Conservation (phyloP, 1,140 invertebrate species). For the Episyrphus balteatus region DNA sequence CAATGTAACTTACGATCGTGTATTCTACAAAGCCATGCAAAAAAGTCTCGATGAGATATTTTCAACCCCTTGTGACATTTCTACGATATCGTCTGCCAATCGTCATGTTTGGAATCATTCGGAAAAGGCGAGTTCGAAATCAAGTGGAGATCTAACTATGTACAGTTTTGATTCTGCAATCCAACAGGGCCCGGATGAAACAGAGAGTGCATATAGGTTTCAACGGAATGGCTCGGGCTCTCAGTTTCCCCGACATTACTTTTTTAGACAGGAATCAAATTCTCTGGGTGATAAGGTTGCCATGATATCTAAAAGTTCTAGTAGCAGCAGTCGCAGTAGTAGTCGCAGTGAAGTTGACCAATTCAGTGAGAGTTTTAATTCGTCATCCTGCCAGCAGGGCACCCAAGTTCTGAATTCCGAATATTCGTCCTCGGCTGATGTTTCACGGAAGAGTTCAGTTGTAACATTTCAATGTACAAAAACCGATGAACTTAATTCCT, state of each 20-base stretch:
- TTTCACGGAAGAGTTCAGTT: slow-evolving; percentile 6
- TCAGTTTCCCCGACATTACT: slow-evolving; percentile 30
- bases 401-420: slow-evolving; percentile 9
- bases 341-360: neutral
- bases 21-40: slow-evolving; percentile 22
- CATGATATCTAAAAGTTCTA: neutral
- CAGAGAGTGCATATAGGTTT: slow-evolving; percentile 15
- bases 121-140: slow-evolving; percentile 30
- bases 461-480: neutral
- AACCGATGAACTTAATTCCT: too few species aligned
- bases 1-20: slow-evolving; percentile 33
- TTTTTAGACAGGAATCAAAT: slow-evolving; percentile 17
- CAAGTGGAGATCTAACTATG: slow-evolving; percentile 33
- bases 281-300: neutral
- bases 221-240: slow-evolving; percentile 28
- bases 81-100: neutral
- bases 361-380: slow-evolving; percentile 3
- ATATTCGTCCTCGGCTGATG: slow-evolving; percentile 15
- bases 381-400: slow-evolving; percentile 6
- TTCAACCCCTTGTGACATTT: neutral
- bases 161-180: slow-evolving; percentile 20
- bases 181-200: slow-evolving; percentile 2
- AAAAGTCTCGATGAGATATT: slow-evolving; percentile 17
- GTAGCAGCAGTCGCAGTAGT: neutral
- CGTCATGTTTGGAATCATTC: slow-evolving; percentile 6